Base-by-base conservation (phyloP, 2,888 invertebrate species). In the Atherix ibis region DNA sequence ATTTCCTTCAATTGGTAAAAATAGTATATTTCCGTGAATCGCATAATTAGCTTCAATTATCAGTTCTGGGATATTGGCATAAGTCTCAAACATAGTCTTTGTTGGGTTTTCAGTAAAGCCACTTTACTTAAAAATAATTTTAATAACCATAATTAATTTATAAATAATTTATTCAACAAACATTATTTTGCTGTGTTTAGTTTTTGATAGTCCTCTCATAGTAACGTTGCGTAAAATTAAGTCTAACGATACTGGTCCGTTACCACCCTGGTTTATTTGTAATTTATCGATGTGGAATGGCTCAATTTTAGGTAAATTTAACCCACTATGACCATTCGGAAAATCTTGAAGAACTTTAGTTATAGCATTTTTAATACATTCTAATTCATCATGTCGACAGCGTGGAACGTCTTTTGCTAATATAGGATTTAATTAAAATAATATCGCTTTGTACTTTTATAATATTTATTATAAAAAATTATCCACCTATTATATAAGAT, bases 161-260 rank as follows among this genome's bases (percentile, higher is more conserved):
- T n/a, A n/a, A n/a, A n/a, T n/a, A n/a, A n/a, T n/a, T n/a, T n/a
- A n/a, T 30, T 30, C 10, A n/a, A n/a, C 5, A 30, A 51, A 59
- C 59, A 59, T 51, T 39, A 52, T 48, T n/a, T 52, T 47, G 32
- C 58, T 54, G 28, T 58, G 48, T 18, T 49, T 50, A 3, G 48
- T 49, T 27, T 46, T 41, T 13, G 58, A 58, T 40, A 58, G 40
- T 3, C 58, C 58, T 31, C 48, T 47, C 10, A 58, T 53, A 35
- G 48, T 48, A n/a, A 58, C 45, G 39, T 58, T 54, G 18, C 46
- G 49, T 32, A 58, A 55, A 35, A 47, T 51, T 15, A 58, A 42
- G 39, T 56, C 55, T 16, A 58, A 50, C 39, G 31, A 53, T 35
- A 58, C 42, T 8, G 58, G 54, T 17, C 52, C 48, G 6, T 10